These are phyloP conservation scores for Andrena cerasifolii DNA, from an alignment of 1,140 invertebrate genomes.

Conservation along the genomic window DNA sequence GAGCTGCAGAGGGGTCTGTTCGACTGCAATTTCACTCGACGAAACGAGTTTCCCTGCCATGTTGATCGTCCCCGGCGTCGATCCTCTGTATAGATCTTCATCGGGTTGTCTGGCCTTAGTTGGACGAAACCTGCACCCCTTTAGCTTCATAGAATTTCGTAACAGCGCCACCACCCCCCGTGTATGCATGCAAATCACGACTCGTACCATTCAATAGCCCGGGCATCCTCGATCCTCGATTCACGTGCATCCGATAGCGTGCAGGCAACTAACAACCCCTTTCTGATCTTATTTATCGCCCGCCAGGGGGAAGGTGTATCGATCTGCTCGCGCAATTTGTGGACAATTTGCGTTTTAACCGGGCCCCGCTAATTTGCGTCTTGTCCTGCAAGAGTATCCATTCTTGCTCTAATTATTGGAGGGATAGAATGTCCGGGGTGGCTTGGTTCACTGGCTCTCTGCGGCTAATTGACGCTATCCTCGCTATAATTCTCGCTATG, in stretches of 20 bases:
- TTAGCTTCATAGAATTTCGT: conserved; percentile 23
- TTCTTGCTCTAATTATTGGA: too few species aligned
- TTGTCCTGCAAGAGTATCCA: not conserved
- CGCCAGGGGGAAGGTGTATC: not conserved
- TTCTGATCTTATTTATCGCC: conserved; percentile 32
- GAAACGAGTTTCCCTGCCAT: conserved; percentile 25
- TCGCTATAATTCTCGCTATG: too few species aligned
- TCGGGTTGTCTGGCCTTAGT: conserved; percentile 33
- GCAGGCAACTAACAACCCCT: conserved; percentile 22
- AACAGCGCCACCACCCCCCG: conserved; percentile 1
- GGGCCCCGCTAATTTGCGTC: not conserved
- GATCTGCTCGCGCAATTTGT: conserved; percentile 1
- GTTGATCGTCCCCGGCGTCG: too few species aligned
- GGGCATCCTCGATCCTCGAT: conserved; percentile 9
- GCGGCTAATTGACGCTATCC: too few species aligned
- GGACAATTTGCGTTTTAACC: conserved; percentile 5
- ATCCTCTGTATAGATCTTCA: conserved; percentile 41
- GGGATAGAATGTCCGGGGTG: too few species aligned
- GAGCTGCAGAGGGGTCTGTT: not conserved
- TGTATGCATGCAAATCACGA: conserved; percentile 29
- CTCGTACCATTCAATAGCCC: conserved; percentile 19
- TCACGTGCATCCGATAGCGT: conserved; percentile 18
- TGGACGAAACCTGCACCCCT: not conserved
- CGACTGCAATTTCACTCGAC: conserved; percentile 32
- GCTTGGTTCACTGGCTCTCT: too few species aligned